Evolutionary conservation across 1,140 invertebrate genomes (phyloP), one percentile per base, ranked within the genome.

Genomic region (Aphis craccivora): DNA sequence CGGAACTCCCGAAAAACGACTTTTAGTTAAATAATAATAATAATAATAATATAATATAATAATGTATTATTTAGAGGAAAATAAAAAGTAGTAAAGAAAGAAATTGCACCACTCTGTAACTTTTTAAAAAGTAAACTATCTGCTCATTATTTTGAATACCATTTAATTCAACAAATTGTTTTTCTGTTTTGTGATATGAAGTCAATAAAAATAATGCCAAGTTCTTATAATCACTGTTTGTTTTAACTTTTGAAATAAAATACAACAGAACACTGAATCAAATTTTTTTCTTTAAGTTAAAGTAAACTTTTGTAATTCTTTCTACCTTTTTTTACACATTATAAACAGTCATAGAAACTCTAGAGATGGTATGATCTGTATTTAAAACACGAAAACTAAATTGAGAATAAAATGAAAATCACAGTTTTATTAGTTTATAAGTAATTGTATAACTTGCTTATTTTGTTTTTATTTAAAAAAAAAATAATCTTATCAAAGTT

Each of bases 211-310:
- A 48, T 89, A 89, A 53, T 30, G 7, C 88, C 22, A 48, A 90
- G 35, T 55, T 90, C 20, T 90, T 90, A 45, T 90, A 55, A 90
- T 90, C 51, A 90, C 88, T 55, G 51, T 90, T 90, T 90, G 51
- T 53, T 89, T 18, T 37, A 89, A 89, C 87, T 90, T 90, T 90
- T 90, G 7, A 55, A 55, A 55, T 60, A 25, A 55, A 90, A 90
- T 20, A 55, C 43, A 1, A 9, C 48, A 45, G 5, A 51, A 88
- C n/a, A 88, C 25, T 83, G 81, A 37, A 37, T 83, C 35, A 86
- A 45, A 45, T 89, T 90, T 55, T 55, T 90, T 55, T 30, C 11
- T 55, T 40, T 14, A 55, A 90, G 45, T 40, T 90, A 7, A 11
- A 55, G 3, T 11, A 90, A 55, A 37, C 51, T 37, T 55, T 90